Conservation (phyloP, 2,888 invertebrate genomes). For the Unio delphinus region DNA sequence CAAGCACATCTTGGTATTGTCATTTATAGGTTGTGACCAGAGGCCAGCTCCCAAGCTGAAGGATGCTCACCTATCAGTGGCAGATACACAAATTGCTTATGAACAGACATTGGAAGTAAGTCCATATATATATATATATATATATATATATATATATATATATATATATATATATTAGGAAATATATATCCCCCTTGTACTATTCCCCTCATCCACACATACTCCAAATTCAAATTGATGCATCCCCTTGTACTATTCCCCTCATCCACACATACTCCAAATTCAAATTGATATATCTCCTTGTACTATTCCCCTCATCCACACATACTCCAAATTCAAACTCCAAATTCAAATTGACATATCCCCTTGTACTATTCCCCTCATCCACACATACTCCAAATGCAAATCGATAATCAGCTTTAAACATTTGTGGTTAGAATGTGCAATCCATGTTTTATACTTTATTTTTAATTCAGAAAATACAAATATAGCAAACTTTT, state of each 20-base stretch:
- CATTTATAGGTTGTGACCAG: conserved; percentile 75
- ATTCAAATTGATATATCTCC: no score
- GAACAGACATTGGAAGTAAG: conserved; percentile 72
- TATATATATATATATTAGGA: no score
- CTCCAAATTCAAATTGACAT: no score
- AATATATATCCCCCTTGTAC: no score
- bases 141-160: no score
- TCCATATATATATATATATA: no score
- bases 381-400: neutral
- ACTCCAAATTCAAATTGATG: neutral
- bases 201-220: neutral
- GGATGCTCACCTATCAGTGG: conserved; percentile 71
- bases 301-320: neutral
- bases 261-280: neutral
- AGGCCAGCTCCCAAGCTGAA: conserved; percentile 75
- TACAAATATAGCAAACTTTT: no score
- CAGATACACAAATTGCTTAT: conserved; percentile 73
- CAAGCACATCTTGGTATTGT: conserved; percentile 77
- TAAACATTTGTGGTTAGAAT: no score
- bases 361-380: neutral
- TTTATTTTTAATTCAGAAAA: no score
- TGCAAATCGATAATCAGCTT: neutral
- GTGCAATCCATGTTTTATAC: no score
- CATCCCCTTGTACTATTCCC: neutral
- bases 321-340: no score